Base-by-base conservation (phyloP, 2,113 vertebrate genomes). In the Athene cunicularia region DNA sequence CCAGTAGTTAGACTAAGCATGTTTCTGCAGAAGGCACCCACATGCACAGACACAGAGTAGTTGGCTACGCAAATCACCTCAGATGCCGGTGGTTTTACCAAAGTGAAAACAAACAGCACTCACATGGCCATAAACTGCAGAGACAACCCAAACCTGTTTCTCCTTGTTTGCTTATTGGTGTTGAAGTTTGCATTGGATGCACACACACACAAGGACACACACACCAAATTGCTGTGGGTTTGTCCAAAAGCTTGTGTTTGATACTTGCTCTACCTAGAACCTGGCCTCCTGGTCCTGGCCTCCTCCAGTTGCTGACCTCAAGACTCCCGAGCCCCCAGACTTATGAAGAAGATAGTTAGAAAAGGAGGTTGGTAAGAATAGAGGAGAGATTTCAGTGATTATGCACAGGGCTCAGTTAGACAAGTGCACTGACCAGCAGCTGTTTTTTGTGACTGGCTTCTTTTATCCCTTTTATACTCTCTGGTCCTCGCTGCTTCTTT, bases 1-100 rank as follows among this genome's bases (percentile, higher is more conserved):
- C 3, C 5, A 24, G 26, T 22, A 59, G 30, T 35, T 39, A 66
- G 18, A 33, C 33, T n/a, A 35, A 33, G 9, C 0, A 0, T 10
- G 14, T 41, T 88, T 72, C 37, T 53, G 43, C 43, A 59, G 72
- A 59, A 87, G 50, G 23, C 26, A 39, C 5, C 14, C 11, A 35
- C 53, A 52, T 32, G 35, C 20, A 27, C 35, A 49, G n/a, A 28
- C 62, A 67, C 23, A n/a, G 30, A 15, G 17, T 58, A 43, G 6
- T 4, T 68, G 41, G n/a, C 27, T 27, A 10, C 1, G 2, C 15
- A 53, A 41, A 59, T 49, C 63, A 41, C 18, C 26, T 47, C 37
- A 53, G 56, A 17, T 12, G 11, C 5, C 24, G 41, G 8, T 35
- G 63, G 12, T 71, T 86, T 90, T 58, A 32, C 14, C 28, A 60